phyloP scores from a whole-genome alignment of 2,797 vertebrate genomes.

The Aselliscus stoliczkanus region DNA sequence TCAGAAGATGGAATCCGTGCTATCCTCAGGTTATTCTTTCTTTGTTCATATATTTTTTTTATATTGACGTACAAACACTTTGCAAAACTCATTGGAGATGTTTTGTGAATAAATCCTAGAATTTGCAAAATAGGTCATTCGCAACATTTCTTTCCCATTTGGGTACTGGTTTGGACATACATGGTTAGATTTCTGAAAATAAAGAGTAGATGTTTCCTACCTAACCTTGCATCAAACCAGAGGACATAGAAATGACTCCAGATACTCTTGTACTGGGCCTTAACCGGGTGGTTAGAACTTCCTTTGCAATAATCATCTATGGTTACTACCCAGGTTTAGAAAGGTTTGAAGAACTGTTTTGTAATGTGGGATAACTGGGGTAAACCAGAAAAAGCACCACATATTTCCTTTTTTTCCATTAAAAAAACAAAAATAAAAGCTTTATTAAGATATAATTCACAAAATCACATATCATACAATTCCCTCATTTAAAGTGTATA shows the following conservation, averaged over 20 bases:
- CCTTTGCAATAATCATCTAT: not conserved
- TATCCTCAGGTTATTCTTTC: not conserved
- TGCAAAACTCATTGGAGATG: not conserved
- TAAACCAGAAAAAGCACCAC: not conserved
- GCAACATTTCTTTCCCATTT: fast-evolving
- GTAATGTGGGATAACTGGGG: not conserved
- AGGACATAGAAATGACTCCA: not conserved
- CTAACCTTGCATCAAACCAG: no score
- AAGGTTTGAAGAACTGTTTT: not conserved
- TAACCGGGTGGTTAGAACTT: not conserved
- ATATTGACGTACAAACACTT: not conserved
- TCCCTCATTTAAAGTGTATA: no score
- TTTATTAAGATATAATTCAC: no score
- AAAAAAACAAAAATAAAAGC: no score
- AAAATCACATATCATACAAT: no score
- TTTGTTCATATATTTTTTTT: not conserved
- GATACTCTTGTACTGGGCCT: not conserved
- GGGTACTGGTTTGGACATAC: not conserved
- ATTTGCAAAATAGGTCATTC: not conserved
- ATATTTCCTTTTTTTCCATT: not conserved
- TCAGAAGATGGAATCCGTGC: not conserved
- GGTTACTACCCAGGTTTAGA: not conserved
- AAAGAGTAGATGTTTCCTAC: not conserved
- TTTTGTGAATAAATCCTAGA: not conserved
- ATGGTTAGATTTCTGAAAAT: not conserved